phyloP scores from a whole-genome alignment of 1,140 invertebrate species.

The Contarinia nasturtii region DNA sequence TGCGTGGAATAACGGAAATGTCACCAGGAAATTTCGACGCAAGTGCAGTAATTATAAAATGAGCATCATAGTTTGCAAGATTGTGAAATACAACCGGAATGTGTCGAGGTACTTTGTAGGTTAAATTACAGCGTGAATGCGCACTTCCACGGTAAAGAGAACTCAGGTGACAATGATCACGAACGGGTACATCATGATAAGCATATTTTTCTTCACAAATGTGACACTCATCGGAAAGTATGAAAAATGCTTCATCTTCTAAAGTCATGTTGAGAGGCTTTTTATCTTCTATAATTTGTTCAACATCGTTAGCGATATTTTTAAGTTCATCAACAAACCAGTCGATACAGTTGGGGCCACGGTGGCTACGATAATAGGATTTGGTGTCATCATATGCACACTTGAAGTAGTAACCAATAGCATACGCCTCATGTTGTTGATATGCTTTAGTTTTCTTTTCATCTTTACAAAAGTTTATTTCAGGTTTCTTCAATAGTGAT shows the following conservation, averaged over 20 bases:
- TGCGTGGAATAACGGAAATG: constrained; percentile 18
- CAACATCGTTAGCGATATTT: constrained; percentile 9
- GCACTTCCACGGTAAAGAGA: constrained; percentile 16
- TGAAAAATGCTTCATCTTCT: too few relatives aligned
- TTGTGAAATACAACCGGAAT: constrained; percentile 22
- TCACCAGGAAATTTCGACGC: constrained; percentile 8
- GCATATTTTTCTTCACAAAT: constrained; percentile 12
- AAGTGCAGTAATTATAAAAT: constrained; percentile 19
- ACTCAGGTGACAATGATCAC: constrained; percentile 19
- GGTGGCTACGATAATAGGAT: constrained; percentile 13
- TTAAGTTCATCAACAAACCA: constrained; percentile 14
- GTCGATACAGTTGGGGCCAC: constrained; percentile 12
- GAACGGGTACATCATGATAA: constrained; percentile 7
- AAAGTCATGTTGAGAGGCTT: too few relatives aligned
- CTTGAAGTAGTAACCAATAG: constrained; percentile 20
- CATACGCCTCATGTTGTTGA: constrained; percentile 17
- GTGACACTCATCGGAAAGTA: constrained; percentile 8
- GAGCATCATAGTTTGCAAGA: constrained; percentile 16
- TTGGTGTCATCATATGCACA: constrained; percentile 19
- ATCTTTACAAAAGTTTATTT: constrained; percentile 8
- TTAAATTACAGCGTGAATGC: constrained; percentile 19
- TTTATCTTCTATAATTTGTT: too few relatives aligned
- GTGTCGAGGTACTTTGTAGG: constrained; percentile 14
- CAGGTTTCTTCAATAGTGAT: constrained; percentile 10
- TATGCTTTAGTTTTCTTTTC: constrained; percentile 8